These are phyloP conservation scores for Lordiphosa stackelbergi DNA, from an alignment of 1,140 invertebrate genomes.

Conservation along the genomic window DNA sequence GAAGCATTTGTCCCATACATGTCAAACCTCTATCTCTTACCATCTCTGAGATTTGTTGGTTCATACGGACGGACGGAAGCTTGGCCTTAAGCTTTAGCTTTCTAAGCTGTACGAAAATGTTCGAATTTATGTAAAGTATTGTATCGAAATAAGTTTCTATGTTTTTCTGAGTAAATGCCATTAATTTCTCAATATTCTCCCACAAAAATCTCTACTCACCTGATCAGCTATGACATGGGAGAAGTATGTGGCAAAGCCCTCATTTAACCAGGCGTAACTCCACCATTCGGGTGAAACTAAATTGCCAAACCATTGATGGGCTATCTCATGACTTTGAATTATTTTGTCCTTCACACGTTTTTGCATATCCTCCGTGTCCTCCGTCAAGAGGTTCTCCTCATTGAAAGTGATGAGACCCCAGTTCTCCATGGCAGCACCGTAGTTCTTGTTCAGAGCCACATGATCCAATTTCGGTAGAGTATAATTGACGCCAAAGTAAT, in stretches of 20 bases:
- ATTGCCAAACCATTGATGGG: conserved; percentile 86
- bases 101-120: too few relatives aligned
- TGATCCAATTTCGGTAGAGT: conserved; percentile 81
- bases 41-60: too few relatives aligned
- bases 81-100: too few relatives aligned
- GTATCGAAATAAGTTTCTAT: too few relatives aligned
- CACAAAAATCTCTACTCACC: not conserved
- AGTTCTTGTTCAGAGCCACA: conserved; percentile 87
- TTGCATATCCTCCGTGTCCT: conserved; percentile 7
- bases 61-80: too few relatives aligned
- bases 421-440: conserved; percentile 90
- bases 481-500: conserved; percentile 78
- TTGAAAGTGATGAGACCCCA: conserved; percentile 89
- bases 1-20: too few relatives aligned
- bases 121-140: too few relatives aligned
- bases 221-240: conserved; percentile 81
- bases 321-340: conserved; percentile 81
- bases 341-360: conserved; percentile 42
- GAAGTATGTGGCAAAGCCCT: conserved; percentile 84
- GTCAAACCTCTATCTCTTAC: too few relatives aligned
- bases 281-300: conserved; percentile 81
- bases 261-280: conserved; percentile 78
- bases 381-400: conserved; percentile 59
- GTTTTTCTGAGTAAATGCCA: too few relatives aligned
- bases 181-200: too few relatives aligned